phyloP scores from a whole-genome alignment of 2,113 vertebrate species.

The Tachuris rubrigastra region DNA sequence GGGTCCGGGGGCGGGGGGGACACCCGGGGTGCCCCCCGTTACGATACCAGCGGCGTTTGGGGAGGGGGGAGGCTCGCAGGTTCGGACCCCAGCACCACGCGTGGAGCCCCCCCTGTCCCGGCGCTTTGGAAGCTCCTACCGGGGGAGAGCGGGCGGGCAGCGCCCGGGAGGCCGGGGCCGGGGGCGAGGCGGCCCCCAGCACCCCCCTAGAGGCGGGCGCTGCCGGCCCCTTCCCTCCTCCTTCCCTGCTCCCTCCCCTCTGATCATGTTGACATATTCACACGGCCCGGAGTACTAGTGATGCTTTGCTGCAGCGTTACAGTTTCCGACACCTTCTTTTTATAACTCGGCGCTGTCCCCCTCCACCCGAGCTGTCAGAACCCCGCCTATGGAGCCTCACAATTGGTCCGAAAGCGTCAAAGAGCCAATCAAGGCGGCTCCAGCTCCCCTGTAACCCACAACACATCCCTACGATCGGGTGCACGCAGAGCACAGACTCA shows the following conservation, averaged over 20 bases:
- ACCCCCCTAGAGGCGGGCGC: constrained; percentile 65
- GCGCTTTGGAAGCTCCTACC: neutral
- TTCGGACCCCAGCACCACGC: neutral
- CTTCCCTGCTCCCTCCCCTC: constrained; percentile 73
- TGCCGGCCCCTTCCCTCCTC: constrained; percentile 38
- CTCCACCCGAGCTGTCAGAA: constrained; percentile 98
- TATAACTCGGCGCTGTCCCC: constrained; percentile 95
- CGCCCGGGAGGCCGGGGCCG: neutral
- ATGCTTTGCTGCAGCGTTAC: constrained; percentile 88
- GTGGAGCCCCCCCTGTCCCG: neutral
- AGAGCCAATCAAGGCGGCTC: constrained; percentile 98
- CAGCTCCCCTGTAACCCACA: constrained; percentile 85
- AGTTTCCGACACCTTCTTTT: constrained; percentile 97
- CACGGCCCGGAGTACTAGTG: constrained; percentile 83
- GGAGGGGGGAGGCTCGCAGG: neutral
- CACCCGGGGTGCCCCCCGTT: neutral
- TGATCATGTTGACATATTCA: constrained; percentile 91
- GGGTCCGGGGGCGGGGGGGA: neutral
- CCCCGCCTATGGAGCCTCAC: constrained; percentile 97
- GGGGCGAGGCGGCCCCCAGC: neutral
- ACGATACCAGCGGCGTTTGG: neutral
- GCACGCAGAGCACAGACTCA: constrained; percentile 90
- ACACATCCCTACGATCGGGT: constrained; percentile 92
- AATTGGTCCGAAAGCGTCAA: constrained; percentile 99
- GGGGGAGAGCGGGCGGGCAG: neutral